Percentiles rank a stretch among this genome's conserved stretches.
Conservation (phyloP, 2,888 invertebrate species). For the Neocrepidodera transversa region DNA sequence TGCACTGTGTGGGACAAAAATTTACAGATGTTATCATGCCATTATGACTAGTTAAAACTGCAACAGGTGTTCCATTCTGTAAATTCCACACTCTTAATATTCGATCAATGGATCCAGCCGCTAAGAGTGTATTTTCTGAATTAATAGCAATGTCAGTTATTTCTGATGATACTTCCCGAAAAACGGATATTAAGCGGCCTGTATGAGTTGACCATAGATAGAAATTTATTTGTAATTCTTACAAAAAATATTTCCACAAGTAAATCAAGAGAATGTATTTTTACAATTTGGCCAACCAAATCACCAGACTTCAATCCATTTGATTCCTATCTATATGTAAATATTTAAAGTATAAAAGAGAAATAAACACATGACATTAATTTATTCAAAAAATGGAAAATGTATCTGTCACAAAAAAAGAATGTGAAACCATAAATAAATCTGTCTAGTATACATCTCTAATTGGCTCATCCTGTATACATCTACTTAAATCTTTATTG, state of each 20-base stretch:
- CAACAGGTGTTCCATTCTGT: slow-evolving; percentile 74
- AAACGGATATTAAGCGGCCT: slow-evolving; percentile 87
- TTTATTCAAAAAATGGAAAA: too few relatives aligned
- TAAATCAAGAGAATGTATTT: too few relatives aligned
- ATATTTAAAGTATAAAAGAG: too few relatives aligned
- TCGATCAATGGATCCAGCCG: slow-evolving; percentile 92
- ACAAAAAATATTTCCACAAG: too few relatives aligned
- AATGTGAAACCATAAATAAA: too few relatives aligned
- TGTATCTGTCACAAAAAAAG: too few relatives aligned
- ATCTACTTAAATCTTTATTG: slow-evolving; percentile 3
- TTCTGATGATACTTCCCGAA: slow-evolving; percentile 93
- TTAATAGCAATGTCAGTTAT: slow-evolving; percentile 96
- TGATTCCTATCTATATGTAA: too few relatives aligned
- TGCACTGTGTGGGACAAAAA: slow-evolving; percentile 87
- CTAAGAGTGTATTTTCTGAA: slow-evolving; percentile 89
- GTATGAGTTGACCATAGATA: slow-evolving; percentile 92
- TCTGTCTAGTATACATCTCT: too few relatives aligned
- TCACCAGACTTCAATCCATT: too few relatives aligned
- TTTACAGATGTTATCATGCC: slow-evolving; percentile 89
- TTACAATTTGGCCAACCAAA: too few relatives aligned
- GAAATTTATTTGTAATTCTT: too few relatives aligned
- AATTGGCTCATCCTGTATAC: neutral
- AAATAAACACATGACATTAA: too few relatives aligned
- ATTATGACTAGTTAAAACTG: slow-evolving; percentile 81
- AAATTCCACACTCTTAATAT: slow-evolving; percentile 93